Base-by-base conservation (phyloP, 2,113 vertebrate genomes). In the Alethe castanea region DNA sequence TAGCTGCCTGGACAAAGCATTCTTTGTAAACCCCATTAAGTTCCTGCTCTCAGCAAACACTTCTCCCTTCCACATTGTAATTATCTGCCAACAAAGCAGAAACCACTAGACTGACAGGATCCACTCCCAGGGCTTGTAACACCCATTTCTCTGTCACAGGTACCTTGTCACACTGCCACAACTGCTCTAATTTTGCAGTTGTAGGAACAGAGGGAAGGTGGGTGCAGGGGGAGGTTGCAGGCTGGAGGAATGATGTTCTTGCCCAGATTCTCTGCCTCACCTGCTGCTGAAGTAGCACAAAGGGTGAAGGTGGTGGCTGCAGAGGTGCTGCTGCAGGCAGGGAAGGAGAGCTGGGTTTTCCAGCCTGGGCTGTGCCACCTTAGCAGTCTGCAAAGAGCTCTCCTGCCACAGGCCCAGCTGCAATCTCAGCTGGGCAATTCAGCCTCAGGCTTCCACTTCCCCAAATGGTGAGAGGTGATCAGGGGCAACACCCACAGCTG, bases 1-100 rank as follows among this genome's bases (percentile, higher is more conserved):
- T 28, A 69, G 66, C 94, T 92, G 78, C 76, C 53, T 64, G 69
- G 48, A 92, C 86, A 95, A 95, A 95, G 92, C 77, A 57, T 19
- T 81, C 71, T 92, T 94, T 93, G 92, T 86, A 59, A 85, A 90
- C n/a, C 33, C 69, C 80, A n/a, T 86, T 61, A 62, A 47, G 52
- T 61, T 87, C 78, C 77, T 81, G 81, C 86, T 95, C 80, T 67
- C 26, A 95, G 86, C 61, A 81, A 76, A 85, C 57, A 45, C 45
- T 33, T 94, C 67, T 89, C 81, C 72, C 67, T 79, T 83, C 61
- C 42, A 24, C 12, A 9, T 50, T 83, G 18, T 44, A 92, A 96
- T 95, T 91, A 78, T 95, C 73, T 89, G 85, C 84, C 71, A 84
- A 9, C 12, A 9, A 85, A 73, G 54, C 40, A 66, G 78, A 80